A percentile compares a stretch with the other conserved stretches of the same genome.
These are phyloP conservation scores for Habrosyne pyritoides DNA, from an alignment of 2,888 invertebrate genomes.

Conservation along the genomic window DNA sequence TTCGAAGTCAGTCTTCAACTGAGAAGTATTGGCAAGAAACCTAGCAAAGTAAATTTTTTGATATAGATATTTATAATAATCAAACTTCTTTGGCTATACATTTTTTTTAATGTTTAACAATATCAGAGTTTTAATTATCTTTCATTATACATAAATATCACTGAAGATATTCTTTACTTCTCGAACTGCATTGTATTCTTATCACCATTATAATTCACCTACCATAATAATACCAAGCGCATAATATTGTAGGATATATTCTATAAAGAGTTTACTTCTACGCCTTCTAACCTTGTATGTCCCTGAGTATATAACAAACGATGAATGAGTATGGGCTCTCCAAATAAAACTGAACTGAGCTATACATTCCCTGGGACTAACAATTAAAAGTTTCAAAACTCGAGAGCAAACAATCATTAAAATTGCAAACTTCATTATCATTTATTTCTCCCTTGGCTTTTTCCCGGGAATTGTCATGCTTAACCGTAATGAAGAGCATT, in stretches of 20 bases:
- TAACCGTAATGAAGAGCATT: background rate
- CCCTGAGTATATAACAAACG: background rate
- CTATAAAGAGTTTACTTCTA: background rate
- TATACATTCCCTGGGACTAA: background rate
- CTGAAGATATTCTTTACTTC: no score
- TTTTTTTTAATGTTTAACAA: no score
- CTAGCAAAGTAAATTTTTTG: no score
- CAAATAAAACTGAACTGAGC: background rate
- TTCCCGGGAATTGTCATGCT: background rate
- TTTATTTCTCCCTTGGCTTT: background rate
- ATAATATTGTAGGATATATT: background rate
- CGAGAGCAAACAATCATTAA: background rate
- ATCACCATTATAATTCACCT: background rate
- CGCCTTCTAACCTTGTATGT: background rate
- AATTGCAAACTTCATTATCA: background rate
- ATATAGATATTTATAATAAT: no score
- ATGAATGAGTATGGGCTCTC: background rate
- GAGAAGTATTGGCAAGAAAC: no score
- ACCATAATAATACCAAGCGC: background rate
- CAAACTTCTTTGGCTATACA: no score
- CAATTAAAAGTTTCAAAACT: background rate
- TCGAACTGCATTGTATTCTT: background rate
- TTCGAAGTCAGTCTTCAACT: no score
- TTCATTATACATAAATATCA: no score
- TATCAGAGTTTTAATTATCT: no score